Base-by-base conservation (phyloP, 1,140 invertebrate species). In the Steinernema feltiae region DNA sequence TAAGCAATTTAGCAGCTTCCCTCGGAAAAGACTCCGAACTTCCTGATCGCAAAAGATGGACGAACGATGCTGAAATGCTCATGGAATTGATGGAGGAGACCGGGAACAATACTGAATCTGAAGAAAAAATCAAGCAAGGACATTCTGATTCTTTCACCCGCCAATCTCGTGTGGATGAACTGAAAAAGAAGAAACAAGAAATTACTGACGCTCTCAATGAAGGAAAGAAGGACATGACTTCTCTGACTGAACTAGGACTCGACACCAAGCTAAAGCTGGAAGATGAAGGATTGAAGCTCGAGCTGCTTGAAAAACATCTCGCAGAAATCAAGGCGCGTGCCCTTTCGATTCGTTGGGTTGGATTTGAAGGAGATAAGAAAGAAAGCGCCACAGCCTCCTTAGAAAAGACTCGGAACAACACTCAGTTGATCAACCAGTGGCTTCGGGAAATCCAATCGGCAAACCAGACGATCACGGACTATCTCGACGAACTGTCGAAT, bases 401-500 rank as follows among this genome's bases (percentile, higher is more conserved):
- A 30, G n/a, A 46, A 29, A 75, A 70, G 30, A 32, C 73, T 32
- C 24, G n/a, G 27, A 31, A 73, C 21, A 63, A 29, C n/a, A 12
- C 29, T 18, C 24, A 74, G 1, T 3, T 31, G 24, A 24, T 48
- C 2, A 76, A 76, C n/a, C 73, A 77, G 71, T 72, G 76, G 71
- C 32, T 72, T 24, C 46, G 80, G 3, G 72, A 73, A 63, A 71
- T 77, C 48, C 17, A 73, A 69, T 48, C 35, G 32, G 32, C 46
- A n/a, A 80, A 78, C 0, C 70, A 70, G 18, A 80, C 75, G 17
- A 63, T 77, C 31, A 32, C 75, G 1, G 35, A 63, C 1, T 71
- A 77, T n/a, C 18, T 71, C 30, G 32, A 71, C 70, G 15, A 71
- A 24, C 17, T 71, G 2, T 7, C 30, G 2, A 31, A 12, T 2